Conservation (phyloP, 1,140 invertebrate genomes). For the Saccostrea echinata region DNA sequence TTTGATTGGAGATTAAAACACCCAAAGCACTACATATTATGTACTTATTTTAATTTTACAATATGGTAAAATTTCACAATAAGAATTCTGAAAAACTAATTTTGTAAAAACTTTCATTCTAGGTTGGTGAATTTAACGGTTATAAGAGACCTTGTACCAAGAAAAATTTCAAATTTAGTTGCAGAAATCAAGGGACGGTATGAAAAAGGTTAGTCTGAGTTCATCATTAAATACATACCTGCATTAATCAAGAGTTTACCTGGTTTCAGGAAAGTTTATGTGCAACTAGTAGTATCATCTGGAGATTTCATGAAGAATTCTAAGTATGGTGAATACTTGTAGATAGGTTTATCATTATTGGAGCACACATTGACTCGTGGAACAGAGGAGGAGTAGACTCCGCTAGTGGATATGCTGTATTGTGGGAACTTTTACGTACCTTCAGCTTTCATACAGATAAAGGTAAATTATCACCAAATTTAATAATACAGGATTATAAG, state of each 20-base stretch:
- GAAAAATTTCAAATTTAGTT: slow-evolving; percentile 81
- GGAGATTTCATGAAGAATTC: neutral
- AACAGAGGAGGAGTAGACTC: slow-evolving; percentile 83
- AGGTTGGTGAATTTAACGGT: slow-evolving; percentile 74
- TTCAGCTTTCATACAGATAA: slow-evolving; percentile 73
- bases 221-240: too few species aligned
- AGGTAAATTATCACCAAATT: neutral
- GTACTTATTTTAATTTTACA: too few species aligned
- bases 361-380: slow-evolving; percentile 85
- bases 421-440: slow-evolving; percentile 82
- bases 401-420: slow-evolving; percentile 81
- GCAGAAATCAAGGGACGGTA: slow-evolving; percentile 80
- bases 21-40: too few species aligned
- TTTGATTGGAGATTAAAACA: too few species aligned
- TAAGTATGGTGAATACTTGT: slow-evolving; percentile 38
- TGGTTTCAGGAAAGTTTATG: too few species aligned
- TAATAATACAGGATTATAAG: too few species aligned
- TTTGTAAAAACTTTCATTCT: slow-evolving; percentile 47
- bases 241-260: too few species aligned
- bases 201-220: slow-evolving; percentile 75
- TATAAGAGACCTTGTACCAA: slow-evolving; percentile 67
- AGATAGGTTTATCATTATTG: slow-evolving; percentile 84
- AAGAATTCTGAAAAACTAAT: too few species aligned
- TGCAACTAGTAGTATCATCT: too few species aligned
- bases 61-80: too few species aligned